A percentile compares a stretch with the other conserved stretches of the same genome.
Conservation (phyloP, 1,140 invertebrate species). For the Pseudomyrmex gracilis region DNA sequence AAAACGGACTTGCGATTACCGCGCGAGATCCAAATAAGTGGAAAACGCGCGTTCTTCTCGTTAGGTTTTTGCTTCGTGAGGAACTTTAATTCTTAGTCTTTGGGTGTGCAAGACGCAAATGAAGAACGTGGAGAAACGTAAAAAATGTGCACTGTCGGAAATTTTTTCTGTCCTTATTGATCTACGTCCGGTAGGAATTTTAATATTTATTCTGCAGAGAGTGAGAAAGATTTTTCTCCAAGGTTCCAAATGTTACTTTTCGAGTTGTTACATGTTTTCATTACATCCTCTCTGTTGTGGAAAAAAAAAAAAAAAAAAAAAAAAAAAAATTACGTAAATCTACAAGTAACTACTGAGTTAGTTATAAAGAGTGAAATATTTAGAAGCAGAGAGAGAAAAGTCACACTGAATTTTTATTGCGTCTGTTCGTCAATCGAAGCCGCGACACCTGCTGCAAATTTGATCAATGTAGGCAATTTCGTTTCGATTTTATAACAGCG, state of each 20-base stretch:
- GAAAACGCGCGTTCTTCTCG: background rate
- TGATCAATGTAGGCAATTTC: constrained; percentile 56
- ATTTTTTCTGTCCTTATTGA: constrained; percentile 29
- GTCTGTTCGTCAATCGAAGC: constrained; percentile 31
- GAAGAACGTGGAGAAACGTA: constrained; percentile 19
- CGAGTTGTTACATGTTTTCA: no score
- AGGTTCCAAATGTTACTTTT: no score
- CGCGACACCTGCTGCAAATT: constrained; percentile 52
- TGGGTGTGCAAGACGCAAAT: constrained; percentile 31
- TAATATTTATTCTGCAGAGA: constrained; percentile 28
- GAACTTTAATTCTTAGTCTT: constrained; percentile 33
- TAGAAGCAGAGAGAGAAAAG: background rate
- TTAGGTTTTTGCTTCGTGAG: background rate
- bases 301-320: background rate
- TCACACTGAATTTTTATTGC: constrained; percentile 40
- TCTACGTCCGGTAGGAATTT: constrained; percentile 39
- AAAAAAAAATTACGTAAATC: background rate
- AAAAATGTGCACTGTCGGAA: constrained; percentile 33
- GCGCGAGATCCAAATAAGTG: constrained; percentile 7
- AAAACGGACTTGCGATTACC: constrained; percentile 1
- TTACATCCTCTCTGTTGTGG: no score
- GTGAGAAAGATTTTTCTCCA: background rate
- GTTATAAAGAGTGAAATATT: background rate
- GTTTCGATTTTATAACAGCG: constrained; percentile 53
- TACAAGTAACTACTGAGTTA: background rate